Base-by-base conservation (phyloP, 1,140 invertebrate species). In the Apocrypta bakeri region DNA sequence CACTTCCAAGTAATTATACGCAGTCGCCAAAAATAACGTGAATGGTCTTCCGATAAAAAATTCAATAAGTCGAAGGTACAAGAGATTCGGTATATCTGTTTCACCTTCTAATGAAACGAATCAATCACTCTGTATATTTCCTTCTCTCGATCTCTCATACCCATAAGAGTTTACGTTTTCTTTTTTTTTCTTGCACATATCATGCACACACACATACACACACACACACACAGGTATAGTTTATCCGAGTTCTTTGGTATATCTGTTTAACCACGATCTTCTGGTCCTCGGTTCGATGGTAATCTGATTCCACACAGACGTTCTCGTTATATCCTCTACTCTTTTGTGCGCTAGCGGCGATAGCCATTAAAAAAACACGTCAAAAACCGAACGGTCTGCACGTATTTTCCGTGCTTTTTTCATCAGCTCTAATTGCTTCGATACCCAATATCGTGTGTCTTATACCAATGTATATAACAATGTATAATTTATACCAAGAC, bases 301-400 rank as follows among this genome's bases (percentile, higher is more conserved):
- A 86, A 86, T 87, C 84, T 82, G 84, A 87, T 87, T 86, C 78
- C 83, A 27, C 27, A 79, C 83, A 82, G 83, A 87, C 86, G 63
- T 85, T 84, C 82, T 83, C 81, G 81, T 79, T 85, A 83, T 85
- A 83, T 71, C 73, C 31, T 48, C 76, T 2, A 56, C 24, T 79
- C 69, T 14, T 31, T 79, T 71, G 25, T 48, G 48, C 61, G 40
- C 3, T 9, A 4, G 33, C 33, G 3, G 33, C 33, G 2, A 33
- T 79, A 56, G 12, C n/a, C 79, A 73, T 73, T 80, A 73, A 73
- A 79, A n/a, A 79, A 73, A 33, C 33, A 37, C 71, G 31, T 73
- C 31, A 56, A 37, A 80, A 72, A 48, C 71, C 21, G n/a, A 48
- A 66, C 48, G 56, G 40, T 48, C 24, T 25, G 48, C 79, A 37